These are phyloP conservation scores for Heliothis peltigera DNA, from an alignment of 2,888 invertebrate genomes.

Conservation along the genomic window DNA sequence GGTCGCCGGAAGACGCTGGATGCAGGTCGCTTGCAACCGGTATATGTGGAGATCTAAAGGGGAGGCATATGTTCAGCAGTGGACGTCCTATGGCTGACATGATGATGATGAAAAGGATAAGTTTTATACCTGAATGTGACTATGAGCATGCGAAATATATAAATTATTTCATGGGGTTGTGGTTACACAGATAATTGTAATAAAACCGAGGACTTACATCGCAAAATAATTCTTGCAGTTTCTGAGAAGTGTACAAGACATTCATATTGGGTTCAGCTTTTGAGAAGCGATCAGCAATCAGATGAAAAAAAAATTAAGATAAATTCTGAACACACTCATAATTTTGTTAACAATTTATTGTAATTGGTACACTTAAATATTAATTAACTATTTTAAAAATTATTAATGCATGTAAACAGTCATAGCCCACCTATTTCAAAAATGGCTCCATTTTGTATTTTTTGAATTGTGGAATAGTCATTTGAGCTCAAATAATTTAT, in stretches of 20 bases:
- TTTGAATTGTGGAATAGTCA: slow-evolving; percentile 6
- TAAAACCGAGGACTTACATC: slow-evolving; percentile 36
- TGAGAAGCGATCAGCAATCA: neutral
- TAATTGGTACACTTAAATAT: slow-evolving; percentile 14
- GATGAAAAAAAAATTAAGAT: slow-evolving; percentile 20
- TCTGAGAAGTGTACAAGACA: slow-evolving; percentile 69
- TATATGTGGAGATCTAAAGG: too few species aligned
- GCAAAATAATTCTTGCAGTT: slow-evolving; percentile 49
- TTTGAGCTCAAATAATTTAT: neutral
- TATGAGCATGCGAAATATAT: too few species aligned
- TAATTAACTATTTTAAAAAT: neutral
- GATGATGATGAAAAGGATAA: too few species aligned
- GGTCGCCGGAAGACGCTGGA: too few species aligned
- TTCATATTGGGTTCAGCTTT: slow-evolving; percentile 62
- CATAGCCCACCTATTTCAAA: slow-evolving; percentile 40
- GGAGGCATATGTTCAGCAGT: too few species aligned
- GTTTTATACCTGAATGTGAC: too few species aligned
- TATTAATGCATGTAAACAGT: slow-evolving; percentile 17
- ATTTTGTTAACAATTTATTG: slow-evolving; percentile 24
- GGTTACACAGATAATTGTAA: neutral
- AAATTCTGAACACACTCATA: slow-evolving; percentile 45
- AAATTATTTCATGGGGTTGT: too few species aligned
- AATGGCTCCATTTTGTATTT: slow-evolving; percentile 31
- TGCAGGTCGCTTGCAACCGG: too few species aligned
- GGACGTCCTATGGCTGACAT: too few species aligned